phyloP scores from a whole-genome alignment of 1,140 invertebrate species.

The Maconellicoccus hirsutus region DNA sequence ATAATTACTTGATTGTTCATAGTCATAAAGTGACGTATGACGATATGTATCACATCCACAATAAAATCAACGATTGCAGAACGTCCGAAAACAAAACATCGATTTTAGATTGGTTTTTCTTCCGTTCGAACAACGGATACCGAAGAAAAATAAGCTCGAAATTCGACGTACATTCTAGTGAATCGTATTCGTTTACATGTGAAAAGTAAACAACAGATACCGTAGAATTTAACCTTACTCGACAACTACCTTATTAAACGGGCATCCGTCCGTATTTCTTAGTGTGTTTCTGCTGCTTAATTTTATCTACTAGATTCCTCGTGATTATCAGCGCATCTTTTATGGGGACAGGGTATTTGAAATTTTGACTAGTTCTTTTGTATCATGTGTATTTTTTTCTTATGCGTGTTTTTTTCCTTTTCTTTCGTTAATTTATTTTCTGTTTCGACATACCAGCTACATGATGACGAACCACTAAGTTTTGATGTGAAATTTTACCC shows the following conservation, averaged over 20 bases:
- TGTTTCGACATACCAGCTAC: too few species aligned
- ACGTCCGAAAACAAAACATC: neutral
- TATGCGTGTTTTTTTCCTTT: neutral
- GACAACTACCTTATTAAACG: too few species aligned
- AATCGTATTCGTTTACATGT: too few species aligned
- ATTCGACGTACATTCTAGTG: too few species aligned
- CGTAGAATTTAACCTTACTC: too few species aligned
- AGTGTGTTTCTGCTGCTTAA: too few species aligned
- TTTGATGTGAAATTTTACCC: too few species aligned
- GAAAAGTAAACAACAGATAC: too few species aligned
- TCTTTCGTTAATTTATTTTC: neutral
- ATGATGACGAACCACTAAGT: too few species aligned
- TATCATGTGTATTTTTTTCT: neutral
- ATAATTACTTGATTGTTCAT: neutral
- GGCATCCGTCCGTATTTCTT: too few species aligned
- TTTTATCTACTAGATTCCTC: too few species aligned
- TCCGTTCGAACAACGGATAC: neutral
- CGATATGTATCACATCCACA: constrained; percentile 4
- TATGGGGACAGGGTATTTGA: neutral
- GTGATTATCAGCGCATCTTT: too few species aligned
- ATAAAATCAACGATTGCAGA: neutral
- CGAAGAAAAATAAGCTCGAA: neutral
- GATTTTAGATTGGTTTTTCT: neutral
- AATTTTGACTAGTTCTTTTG: neutral
- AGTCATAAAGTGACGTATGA: neutral